These are phyloP conservation scores for Clarias laeviceps DNA, from an alignment of 2,797 vertebrate species.

Conservation along the genomic window DNA sequence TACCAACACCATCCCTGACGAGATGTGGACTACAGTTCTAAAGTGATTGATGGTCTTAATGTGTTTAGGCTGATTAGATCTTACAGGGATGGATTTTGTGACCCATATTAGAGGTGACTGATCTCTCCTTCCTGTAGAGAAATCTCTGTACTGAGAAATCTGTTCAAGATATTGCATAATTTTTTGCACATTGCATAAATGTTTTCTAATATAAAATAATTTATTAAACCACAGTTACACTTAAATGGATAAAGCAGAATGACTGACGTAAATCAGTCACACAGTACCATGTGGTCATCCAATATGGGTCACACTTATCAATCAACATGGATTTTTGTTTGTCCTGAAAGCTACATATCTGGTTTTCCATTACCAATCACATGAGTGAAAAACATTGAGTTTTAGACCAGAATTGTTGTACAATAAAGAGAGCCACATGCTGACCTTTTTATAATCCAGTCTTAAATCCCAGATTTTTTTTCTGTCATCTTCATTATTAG, in stretches of 20 bases:
- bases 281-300: not conserved
- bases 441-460: constrained; percentile 3
- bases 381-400: not conserved
- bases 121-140: not conserved
- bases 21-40: not conserved
- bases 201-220: not conserved
- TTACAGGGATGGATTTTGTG: not conserved
- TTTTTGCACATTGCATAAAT: too few relatives aligned
- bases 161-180: too few relatives aligned
- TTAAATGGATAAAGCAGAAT: not conserved
- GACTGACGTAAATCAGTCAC: not conserved
- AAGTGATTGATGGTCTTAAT: not conserved
- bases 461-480: not conserved
- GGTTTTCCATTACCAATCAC: not conserved
- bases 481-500: constrained; percentile 63
- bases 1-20: not conserved
- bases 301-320: not conserved
- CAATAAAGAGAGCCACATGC: not conserved
- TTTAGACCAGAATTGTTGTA: not conserved
- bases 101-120: not conserved
- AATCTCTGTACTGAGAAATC: too few relatives aligned
- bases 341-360: not conserved
- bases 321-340: not conserved
- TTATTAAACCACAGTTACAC: not conserved
- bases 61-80: not conserved